These are phyloP conservation scores for Hydrotaea cyrtoneurina DNA, from an alignment of 2,888 invertebrate species.

Conservation along the genomic window DNA sequence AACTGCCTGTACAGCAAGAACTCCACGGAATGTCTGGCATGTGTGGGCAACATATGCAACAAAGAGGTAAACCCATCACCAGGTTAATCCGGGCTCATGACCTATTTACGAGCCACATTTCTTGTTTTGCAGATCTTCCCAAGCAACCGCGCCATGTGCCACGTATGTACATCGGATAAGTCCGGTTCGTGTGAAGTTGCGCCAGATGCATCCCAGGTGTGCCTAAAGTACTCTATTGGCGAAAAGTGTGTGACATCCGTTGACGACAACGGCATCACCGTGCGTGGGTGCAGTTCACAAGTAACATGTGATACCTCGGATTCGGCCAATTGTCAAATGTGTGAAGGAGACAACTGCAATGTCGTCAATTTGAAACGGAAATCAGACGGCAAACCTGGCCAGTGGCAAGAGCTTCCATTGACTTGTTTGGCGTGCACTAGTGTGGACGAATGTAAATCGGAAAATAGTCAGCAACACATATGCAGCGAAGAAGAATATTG, in stretches of 20 bases:
- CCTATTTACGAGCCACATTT: background rate
- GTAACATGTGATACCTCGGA: conserved; percentile 68
- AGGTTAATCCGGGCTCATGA: background rate
- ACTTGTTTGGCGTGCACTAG: conserved; percentile 72
- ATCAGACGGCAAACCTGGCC: conserved; percentile 74
- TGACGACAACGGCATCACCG: conserved; percentile 69
- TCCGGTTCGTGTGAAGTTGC: conserved; percentile 68
- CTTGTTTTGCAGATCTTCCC: conserved; percentile 74
- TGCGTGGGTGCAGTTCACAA: conserved; percentile 74
- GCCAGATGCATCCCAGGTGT: conserved; percentile 68
- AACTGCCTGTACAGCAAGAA: conserved; percentile 70
- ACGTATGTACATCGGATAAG: conserved; percentile 72
- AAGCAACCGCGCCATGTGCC: conserved; percentile 73
- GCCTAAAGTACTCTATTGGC: conserved; percentile 68
- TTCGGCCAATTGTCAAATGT: conserved; percentile 69
- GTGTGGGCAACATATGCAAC: conserved; percentile 73
- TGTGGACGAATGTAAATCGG: conserved; percentile 63
- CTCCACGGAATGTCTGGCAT: conserved; percentile 70
- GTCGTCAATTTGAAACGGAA: conserved; percentile 71
- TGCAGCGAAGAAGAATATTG: conserved; percentile 72
- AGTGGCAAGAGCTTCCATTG: conserved; percentile 76
- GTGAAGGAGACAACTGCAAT: conserved; percentile 73
- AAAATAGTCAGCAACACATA: background rate
- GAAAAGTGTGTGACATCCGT: conserved; percentile 73
- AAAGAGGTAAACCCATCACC: conserved; percentile 67